phyloP scores from a whole-genome alignment of 2,113 vertebrate species.

The Pogona vitticeps region DNA sequence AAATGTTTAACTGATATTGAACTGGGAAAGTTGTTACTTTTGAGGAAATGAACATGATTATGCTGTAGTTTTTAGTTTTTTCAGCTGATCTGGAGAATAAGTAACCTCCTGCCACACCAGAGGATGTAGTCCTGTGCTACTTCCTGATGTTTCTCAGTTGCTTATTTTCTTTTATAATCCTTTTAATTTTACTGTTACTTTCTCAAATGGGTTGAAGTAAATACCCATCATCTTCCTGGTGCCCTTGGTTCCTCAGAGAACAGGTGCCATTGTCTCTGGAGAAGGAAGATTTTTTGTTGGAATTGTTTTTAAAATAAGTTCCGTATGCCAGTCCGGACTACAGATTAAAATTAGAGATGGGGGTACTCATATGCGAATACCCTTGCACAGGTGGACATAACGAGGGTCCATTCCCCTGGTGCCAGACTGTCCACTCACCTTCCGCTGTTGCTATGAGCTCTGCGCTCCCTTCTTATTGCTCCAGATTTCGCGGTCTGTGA shows the following conservation, averaged over 20 bases:
- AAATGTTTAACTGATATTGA: not conserved
- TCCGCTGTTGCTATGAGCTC: no score
- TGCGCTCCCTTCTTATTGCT: no score
- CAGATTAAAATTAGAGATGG: no score
- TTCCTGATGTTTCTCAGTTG: not conserved
- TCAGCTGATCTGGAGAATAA: no score
- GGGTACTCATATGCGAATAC: no score
- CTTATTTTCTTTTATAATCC: not conserved
- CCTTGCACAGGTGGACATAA: no score
- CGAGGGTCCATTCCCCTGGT: no score
- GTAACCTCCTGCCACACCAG: not conserved
- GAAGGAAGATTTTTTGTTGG: not conserved
- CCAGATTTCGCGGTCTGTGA: no score
- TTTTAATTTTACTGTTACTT: not conserved
- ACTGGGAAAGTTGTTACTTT: not conserved
- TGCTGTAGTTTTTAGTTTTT: not conserved
- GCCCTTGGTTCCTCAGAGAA: slow-evolving; percentile 18
- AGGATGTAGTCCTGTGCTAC: not conserved
- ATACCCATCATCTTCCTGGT: slow-evolving; percentile 6
- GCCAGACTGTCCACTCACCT: no score
- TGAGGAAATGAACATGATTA: not conserved
- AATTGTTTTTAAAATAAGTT: not conserved
- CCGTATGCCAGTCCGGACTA: not conserved
- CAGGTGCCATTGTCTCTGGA: not conserved
- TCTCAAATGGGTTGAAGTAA: not conserved